Evolutionary conservation across 2,888 invertebrate genomes (phyloP), one percentile per base, ranked within the genome.

Genomic region (Xestia ashworthii): DNA sequence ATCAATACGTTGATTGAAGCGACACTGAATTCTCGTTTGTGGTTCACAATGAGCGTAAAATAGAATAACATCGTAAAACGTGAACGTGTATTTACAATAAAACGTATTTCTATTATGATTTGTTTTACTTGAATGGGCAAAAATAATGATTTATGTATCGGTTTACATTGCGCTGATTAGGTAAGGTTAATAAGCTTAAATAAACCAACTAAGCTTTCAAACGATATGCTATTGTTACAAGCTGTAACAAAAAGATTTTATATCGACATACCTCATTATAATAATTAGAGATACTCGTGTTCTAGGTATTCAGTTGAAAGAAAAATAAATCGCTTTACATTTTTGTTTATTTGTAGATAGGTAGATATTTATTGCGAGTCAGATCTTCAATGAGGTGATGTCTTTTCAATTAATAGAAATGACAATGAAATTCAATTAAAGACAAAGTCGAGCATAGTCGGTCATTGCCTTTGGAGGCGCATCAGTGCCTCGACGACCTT

Each of bases 41-140:
- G 65, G 46, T 60, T 53, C 9, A 38, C 4, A 66, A 83, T 58
- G 22, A 62, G 38, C 71, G 16, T 71, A 71, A 71, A 82, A 83
- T 60, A 55, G 46, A 53, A 71, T 74, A 69, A 25, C 58, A 64
- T 64, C 55, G 53, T 70, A 78, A 72, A 78, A 68, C 58, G 1
- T 55, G 16, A 58, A 72, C 71, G 41, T 55, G 53, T 38, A 41
- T 11, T n/a, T 58, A 48, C 66, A 66, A 76, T 50, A 64, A 32
- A 53, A 53, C 22, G 11, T 83, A 74, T 70, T 71, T 74, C 19
- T 60, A 25, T 22, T 25, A 50, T 14, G n/a, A 55, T 83, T 73
- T 67, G 67, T 32, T 14, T 62, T 62, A 67, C 32, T 32, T 32
- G 50, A 71, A 71, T 74, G 70, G n/a, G 68, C n/a, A 79, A 70